Percentiles rank a stretch among this genome's conserved stretches.
These are phyloP conservation scores for Rousettus madagascariensis DNA, from an alignment of 2,797 vertebrate species.

Conservation along the genomic window DNA sequence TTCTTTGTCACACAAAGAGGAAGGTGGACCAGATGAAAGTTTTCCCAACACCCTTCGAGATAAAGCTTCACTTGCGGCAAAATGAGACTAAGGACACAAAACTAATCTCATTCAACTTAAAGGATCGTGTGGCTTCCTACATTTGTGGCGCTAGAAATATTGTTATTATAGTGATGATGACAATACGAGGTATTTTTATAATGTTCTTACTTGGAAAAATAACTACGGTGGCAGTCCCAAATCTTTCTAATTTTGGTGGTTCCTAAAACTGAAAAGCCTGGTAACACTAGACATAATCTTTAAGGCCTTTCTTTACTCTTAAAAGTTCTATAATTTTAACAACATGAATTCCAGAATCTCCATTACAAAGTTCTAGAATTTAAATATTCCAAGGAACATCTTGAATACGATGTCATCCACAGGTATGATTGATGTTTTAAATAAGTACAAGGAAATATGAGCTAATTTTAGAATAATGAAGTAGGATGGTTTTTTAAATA, in stretches of 20 bases:
- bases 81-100: not conserved
- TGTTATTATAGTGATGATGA: not conserved
- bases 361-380: conserved; percentile 26
- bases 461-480: conserved; percentile 26
- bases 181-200: not conserved
- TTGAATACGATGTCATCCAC: not conserved
- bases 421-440: not conserved
- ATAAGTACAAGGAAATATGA: not conserved
- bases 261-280: not conserved
- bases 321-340: not conserved
- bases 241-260: not conserved
- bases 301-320: not conserved
- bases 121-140: not conserved
- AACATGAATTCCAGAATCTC: conserved; percentile 13
- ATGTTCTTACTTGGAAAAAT: not conserved
- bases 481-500: not conserved
- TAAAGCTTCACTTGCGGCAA: not conserved
- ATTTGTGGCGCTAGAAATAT: not conserved
- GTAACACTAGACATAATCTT: not conserved
- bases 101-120: not conserved
- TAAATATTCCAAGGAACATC: not conserved
- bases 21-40: not conserved
- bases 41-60: not conserved
- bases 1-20: not conserved
- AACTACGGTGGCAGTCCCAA: not conserved